phyloP scores from a whole-genome alignment of 2,797 vertebrate genomes.

The Acomys russatus region DNA sequence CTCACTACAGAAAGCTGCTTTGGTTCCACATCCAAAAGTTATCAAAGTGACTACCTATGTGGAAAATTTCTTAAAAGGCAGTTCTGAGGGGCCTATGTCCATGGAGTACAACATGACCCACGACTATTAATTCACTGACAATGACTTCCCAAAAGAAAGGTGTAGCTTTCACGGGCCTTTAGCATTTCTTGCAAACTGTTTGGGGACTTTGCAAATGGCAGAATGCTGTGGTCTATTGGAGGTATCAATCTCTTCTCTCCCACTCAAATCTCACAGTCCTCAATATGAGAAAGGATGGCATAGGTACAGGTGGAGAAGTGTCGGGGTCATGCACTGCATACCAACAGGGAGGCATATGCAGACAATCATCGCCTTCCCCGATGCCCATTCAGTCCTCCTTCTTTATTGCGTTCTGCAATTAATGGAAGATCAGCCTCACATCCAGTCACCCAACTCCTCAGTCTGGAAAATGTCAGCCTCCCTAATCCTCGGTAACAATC shows the following conservation, averaged over 20 bases:
- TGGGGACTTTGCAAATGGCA: conserved; percentile 15
- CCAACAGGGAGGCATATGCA: neutral
- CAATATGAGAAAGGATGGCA: neutral
- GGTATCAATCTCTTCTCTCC: conserved; percentile 26
- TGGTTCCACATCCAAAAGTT: conserved; percentile 35
- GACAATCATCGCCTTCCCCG: neutral
- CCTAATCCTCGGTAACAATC: neutral
- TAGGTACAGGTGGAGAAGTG: accelerated
- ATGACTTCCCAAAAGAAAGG: conserved; percentile 59
- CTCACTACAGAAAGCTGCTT: neutral
- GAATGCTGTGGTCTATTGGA: conserved; percentile 26
- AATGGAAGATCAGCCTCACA: neutral
- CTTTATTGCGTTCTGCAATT: neutral
- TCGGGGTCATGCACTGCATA: neutral
- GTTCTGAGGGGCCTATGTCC: conserved; percentile 55
- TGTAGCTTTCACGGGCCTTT: conserved; percentile 7
- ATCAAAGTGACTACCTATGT: conserved; percentile 51
- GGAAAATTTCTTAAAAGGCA: conserved; percentile 58
- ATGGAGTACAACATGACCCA: neutral
- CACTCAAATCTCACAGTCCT: neutral
- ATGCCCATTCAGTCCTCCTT: neutral
- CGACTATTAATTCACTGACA: conserved; percentile 35
- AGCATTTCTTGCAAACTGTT: conserved; percentile 48
- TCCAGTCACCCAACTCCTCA: neutral
- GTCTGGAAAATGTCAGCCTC: conserved; percentile 34